These are phyloP conservation scores for Epinotia bilunana DNA, from an alignment of 2,888 invertebrate species.

Conservation along the genomic window DNA sequence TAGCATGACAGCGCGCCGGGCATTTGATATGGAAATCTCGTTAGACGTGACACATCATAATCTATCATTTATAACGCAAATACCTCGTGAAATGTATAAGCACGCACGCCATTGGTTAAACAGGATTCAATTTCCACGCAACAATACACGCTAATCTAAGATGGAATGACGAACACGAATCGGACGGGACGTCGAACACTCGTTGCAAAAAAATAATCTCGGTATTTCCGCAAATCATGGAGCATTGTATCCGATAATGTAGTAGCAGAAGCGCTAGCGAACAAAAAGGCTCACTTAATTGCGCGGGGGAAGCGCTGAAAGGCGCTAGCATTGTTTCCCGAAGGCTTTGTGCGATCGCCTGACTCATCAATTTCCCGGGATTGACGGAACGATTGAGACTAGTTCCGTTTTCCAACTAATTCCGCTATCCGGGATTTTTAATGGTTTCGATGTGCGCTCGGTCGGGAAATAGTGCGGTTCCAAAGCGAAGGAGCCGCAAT, in stretches of 20 bases:
- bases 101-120: constrained; percentile 39
- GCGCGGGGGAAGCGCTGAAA: constrained; percentile 77
- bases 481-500: constrained; percentile 50
- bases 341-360: constrained; percentile 73
- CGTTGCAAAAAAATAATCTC: constrained; percentile 74
- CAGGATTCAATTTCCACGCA: constrained; percentile 64
- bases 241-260: constrained; percentile 81
- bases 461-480: constrained; percentile 49
- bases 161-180: constrained; percentile 74
- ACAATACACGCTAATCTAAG: constrained; percentile 64
- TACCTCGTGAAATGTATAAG: constrained; percentile 45
- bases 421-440: constrained; percentile 50
- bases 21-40: constrained; percentile 64
- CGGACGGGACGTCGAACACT: constrained; percentile 61
- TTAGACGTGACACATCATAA: constrained; percentile 56
- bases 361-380: constrained; percentile 80
- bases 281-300: constrained; percentile 83
- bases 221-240: constrained; percentile 80
- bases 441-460: constrained; percentile 44
- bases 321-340: constrained; percentile 76
- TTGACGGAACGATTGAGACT: constrained; percentile 72
- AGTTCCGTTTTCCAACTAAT: constrained; percentile 61
- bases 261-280: constrained; percentile 71
- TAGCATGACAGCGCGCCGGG: constrained; percentile 55
- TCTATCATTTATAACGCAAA: constrained; percentile 62